Evolutionary conservation across 2,797 vertebrate genomes (phyloP).

Genomic region (Cuniculus paca): DNA sequence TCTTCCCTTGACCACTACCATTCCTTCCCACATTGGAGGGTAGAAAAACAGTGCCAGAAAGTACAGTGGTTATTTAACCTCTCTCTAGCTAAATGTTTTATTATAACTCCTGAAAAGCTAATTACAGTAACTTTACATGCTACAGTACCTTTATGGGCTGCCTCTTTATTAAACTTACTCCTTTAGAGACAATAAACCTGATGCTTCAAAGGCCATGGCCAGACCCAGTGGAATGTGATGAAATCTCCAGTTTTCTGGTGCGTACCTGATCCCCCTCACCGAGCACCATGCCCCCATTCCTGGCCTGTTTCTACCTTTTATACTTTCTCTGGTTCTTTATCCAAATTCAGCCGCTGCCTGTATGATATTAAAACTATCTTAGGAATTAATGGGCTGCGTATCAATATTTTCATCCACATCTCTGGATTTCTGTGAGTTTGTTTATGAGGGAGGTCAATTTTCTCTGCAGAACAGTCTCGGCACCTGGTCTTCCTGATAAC

Average conservation of each 20-base stretch:
- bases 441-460: conserved; percentile 52
- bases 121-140: conserved; percentile 70
- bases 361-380: conserved; percentile 65
- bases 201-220: conserved; percentile 57
- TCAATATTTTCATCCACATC: conserved; percentile 8
- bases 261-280: conserved; percentile 7
- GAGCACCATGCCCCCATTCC: not conserved
- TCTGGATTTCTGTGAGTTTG: conserved; percentile 12
- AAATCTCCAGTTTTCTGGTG: not conserved
- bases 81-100: conserved; percentile 74
- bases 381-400: conserved; percentile 61
- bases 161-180: conserved; percentile 74
- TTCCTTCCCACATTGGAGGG: not conserved
- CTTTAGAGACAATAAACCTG: conserved; percentile 58
- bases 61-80: conserved; percentile 60
- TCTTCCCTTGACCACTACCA: not conserved
- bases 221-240: not conserved
- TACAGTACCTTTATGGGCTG: conserved; percentile 74
- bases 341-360: conserved; percentile 54
- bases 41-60: not conserved
- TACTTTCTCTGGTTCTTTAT: conserved; percentile 60
- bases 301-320: not conserved
- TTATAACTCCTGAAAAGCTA: conserved; percentile 78
- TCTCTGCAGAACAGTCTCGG: conserved; percentile 41
- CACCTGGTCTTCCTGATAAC: conserved; percentile 54